Conservation (phyloP, 2,797 vertebrate genomes). For the Hemibagrus guttatus region DNA sequence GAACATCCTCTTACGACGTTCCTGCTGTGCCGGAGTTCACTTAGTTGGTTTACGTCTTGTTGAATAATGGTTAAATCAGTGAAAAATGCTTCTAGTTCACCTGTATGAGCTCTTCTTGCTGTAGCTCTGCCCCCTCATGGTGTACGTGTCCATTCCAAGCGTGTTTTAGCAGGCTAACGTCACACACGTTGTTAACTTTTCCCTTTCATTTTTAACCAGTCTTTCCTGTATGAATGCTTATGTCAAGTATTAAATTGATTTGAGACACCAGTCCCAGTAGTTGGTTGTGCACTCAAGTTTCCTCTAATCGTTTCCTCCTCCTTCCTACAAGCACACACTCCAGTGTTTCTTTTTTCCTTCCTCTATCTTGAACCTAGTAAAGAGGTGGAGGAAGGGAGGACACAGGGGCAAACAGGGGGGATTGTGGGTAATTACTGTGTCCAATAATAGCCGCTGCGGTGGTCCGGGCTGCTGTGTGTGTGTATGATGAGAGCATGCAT, state of each 20-base stretch:
- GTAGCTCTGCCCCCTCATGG: not conserved
- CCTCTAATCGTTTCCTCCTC: not conserved
- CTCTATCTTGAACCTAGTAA: conserved; percentile 43
- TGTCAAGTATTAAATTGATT: not conserved
- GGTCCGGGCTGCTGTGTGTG: conserved; percentile 78
- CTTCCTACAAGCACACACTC: not conserved
- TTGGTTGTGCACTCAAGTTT: not conserved
- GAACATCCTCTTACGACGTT: not conserved
- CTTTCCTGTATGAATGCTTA: not conserved
- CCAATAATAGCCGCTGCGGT: conserved; percentile 80
- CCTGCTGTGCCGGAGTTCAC: not conserved
- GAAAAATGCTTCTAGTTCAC: not conserved
- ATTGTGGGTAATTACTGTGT: conserved; percentile 77
- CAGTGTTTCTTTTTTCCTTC: conserved; percentile 71
- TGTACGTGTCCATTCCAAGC: not conserved
- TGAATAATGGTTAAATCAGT: not conserved
- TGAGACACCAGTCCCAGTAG: not conserved
- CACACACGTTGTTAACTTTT: not conserved
- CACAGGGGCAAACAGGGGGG: conserved; percentile 52
- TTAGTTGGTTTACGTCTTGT: not conserved
- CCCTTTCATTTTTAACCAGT: not conserved
- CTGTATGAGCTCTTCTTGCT: too few relatives aligned
- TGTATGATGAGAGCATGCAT: conserved; percentile 80
- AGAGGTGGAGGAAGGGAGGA: conserved; percentile 69
- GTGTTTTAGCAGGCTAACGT: not conserved